Evolutionary conservation across 1,140 invertebrate genomes (phyloP).

Genomic region (Penaeus japonicus): DNA sequence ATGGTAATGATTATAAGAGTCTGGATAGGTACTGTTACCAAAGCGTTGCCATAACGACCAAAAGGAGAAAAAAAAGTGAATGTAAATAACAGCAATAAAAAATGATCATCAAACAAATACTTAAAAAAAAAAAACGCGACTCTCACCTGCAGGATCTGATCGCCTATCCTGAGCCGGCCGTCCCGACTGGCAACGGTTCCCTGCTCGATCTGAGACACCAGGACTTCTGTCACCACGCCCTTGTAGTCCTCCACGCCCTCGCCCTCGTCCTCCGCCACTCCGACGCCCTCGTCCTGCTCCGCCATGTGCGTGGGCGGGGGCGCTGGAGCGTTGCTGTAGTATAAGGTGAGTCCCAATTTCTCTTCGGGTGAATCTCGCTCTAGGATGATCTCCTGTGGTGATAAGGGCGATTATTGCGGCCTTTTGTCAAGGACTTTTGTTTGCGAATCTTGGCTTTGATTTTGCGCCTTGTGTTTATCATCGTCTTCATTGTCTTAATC

Average conservation of each 20-base stretch:
- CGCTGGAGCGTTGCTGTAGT: conserved; percentile 69
- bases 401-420: too few relatives aligned
- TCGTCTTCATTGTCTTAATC: too few relatives aligned
- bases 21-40: too few relatives aligned
- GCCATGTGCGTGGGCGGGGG: conserved; percentile 41
- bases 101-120: neutral
- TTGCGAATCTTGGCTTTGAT: too few relatives aligned
- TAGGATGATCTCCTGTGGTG: conserved; percentile 75
- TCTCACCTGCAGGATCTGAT: conserved; percentile 70
- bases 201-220: conserved; percentile 76
- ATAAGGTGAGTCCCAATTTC: conserved; percentile 75
- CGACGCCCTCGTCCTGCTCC: conserved; percentile 61
- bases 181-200: conserved; percentile 75
- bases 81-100: neutral
- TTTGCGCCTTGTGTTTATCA: too few relatives aligned
- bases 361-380: conserved; percentile 69
- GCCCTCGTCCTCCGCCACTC: conserved; percentile 66
- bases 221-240: conserved; percentile 71
- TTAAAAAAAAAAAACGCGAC: neutral
- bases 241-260: conserved; percentile 60
- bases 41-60: neutral
- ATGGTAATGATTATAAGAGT: too few relatives aligned
- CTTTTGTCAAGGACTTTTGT: too few relatives aligned
- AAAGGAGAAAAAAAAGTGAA: neutral
- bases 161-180: conserved; percentile 75